phyloP scores from a whole-genome alignment of 2,113 vertebrate species.

The Ciconia boyciana region DNA sequence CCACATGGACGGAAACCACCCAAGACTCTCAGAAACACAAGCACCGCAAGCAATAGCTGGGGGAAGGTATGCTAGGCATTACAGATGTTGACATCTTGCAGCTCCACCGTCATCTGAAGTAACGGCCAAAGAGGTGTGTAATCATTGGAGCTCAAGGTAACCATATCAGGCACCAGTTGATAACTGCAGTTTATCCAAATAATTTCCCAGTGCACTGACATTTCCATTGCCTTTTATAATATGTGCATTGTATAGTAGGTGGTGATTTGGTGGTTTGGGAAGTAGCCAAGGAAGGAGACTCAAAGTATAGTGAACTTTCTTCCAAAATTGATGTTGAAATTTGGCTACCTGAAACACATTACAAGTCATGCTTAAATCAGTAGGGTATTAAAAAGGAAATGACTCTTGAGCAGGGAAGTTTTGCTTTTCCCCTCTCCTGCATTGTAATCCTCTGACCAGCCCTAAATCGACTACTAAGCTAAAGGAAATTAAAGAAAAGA shows the following conservation, averaged over 20 bases:
- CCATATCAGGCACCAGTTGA: not conserved
- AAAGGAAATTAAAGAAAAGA: slow-evolving; percentile 68
- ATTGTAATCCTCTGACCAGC: slow-evolving; percentile 56
- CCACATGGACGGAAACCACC: not conserved
- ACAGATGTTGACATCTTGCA: not conserved
- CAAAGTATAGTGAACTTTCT: slow-evolving; percentile 28
- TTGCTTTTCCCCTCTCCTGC: slow-evolving; percentile 40
- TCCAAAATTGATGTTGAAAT: slow-evolving; percentile 66
- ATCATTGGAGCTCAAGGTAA: not conserved
- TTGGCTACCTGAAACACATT: slow-evolving; percentile 67
- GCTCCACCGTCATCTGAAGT: not conserved
- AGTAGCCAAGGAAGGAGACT: slow-evolving; percentile 26
- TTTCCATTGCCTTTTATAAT: slow-evolving; percentile 21
- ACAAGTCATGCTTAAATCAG: slow-evolving; percentile 54
- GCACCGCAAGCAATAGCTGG: not conserved
- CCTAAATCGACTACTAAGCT: slow-evolving; percentile 55
- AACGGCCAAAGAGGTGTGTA: not conserved
- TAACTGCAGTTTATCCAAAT: not conserved
- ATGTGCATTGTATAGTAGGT: slow-evolving; percentile 26
- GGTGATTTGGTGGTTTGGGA: slow-evolving; percentile 61
- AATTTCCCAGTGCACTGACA: not conserved
- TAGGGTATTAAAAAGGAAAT: slow-evolving; percentile 66
- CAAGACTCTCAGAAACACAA: not conserved
- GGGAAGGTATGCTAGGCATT: not conserved
- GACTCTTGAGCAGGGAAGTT: slow-evolving; percentile 45